Base-by-base conservation (phyloP, 2,797 vertebrate genomes). In the Syngnathus rostellatus region DNA sequence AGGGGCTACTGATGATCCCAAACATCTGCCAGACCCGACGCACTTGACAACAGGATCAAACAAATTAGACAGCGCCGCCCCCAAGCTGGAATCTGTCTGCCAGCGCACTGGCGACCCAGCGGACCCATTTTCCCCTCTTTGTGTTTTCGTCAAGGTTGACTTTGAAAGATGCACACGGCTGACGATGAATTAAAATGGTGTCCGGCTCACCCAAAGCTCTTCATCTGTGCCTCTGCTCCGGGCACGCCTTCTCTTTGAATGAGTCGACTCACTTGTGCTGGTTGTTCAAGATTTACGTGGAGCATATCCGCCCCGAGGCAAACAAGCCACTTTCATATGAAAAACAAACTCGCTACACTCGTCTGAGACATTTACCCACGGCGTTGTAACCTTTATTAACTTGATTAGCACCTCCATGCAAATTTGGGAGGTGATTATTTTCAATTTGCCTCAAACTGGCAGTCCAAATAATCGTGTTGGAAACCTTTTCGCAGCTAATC, bases 11-110 rank as follows among this genome's bases (percentile, higher is more conserved):
- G 78, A 81, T 86, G 86, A 91, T 85, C 81, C 81, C 80, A 76
- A 88, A 89, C 87, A 90, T 89, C 88, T 90, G 89, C 82, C 83
- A 81, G 83, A 83, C 82, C 76, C 85, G n/a, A 82, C 84, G 68
- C 78, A 80, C 83, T 87, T 87, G 82, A 79, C 81, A 81, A 88
- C 74, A 64, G 82, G 81, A 88, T 86, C 68, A 84, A 86, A 82
- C 84, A 87, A 89, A 88, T 90, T 85, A 90, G 78, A 75, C 74
- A 19, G 76, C 75, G 66, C 77, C 71, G 78, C 81, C 73, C 68
- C 76, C 48, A 69, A 83, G 82, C 81, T 69, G 68, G 72, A 81
- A 75, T 72, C 72, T 59, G 48, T 72, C 74, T 75, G 75, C 81
- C 79, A 75, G 73, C 73, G 8, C 6, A 59, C 77, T 68, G 2